These are phyloP conservation scores for Poecilia wingei DNA, from an alignment of 2,797 vertebrate genomes.

Conservation along the genomic window DNA sequence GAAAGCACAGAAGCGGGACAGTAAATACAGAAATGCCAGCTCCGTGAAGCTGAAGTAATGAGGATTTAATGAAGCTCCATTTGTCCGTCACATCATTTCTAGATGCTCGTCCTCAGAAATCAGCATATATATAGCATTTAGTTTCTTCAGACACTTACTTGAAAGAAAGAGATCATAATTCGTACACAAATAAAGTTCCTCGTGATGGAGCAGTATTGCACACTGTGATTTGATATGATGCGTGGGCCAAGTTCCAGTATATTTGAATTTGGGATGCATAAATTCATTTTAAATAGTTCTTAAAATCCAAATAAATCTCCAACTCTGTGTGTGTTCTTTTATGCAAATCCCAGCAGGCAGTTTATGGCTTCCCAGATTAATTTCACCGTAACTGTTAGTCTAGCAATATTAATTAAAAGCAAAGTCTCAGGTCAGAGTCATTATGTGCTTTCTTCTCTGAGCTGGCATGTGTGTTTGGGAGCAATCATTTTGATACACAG, in stretches of 20 bases:
- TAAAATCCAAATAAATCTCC: constrained; percentile 8
- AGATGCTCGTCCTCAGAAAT: neutral
- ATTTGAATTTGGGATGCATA: constrained; percentile 15
- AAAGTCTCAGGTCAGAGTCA: constrained; percentile 8
- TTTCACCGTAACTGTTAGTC: constrained; percentile 32
- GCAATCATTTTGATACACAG: constrained; percentile 16
- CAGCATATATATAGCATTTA: constrained; percentile 1
- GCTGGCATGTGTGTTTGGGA: constrained; percentile 11
- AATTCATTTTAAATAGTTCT: neutral
- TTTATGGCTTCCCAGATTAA: constrained; percentile 40
- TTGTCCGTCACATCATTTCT: constrained; percentile 15
- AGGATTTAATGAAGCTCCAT: constrained; percentile 57
- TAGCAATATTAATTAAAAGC: constrained; percentile 52
- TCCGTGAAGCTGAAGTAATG: constrained; percentile 53
- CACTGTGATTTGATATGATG: constrained; percentile 46
- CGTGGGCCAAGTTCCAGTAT: constrained; percentile 14
- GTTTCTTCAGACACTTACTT: constrained; percentile 28
- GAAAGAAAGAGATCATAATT: constrained; percentile 11
- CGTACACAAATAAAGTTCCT: constrained; percentile 4
- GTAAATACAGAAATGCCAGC: constrained; percentile 38
- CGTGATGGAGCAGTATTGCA: constrained; percentile 3
- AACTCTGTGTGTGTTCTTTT: neutral
- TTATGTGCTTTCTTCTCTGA: constrained; percentile 11
- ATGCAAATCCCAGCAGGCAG: constrained; percentile 8
- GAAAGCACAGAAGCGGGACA: constrained; percentile 18